These are phyloP conservation scores for Oscheius sp. DNA, from an alignment of 2,888 invertebrate species.

Conservation along the genomic window DNA sequence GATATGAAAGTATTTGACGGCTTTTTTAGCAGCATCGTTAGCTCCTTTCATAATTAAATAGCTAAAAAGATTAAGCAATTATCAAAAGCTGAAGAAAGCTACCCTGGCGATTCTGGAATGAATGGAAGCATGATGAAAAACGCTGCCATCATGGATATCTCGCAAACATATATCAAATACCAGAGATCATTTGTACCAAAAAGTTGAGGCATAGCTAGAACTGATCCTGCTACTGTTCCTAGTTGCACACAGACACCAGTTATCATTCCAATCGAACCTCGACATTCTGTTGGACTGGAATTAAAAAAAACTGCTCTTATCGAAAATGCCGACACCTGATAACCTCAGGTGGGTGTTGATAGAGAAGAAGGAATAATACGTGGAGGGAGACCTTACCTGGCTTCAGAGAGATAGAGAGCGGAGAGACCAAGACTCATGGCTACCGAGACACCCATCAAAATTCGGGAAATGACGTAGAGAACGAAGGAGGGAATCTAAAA, in stretches of 20 bases:
- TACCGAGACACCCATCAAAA: conserved; percentile 59
- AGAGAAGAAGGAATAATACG: not conserved
- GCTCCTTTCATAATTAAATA: conserved; percentile 43
- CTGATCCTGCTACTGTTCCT: conserved; percentile 57
- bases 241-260: conserved; percentile 62
- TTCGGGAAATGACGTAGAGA: conserved; percentile 53
- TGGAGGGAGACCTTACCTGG: conserved; percentile 37
- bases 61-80: conserved; percentile 2
- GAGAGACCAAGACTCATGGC: conserved; percentile 52
- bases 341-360: not conserved
- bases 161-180: conserved; percentile 60
- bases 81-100: not conserved
- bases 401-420: conserved; percentile 51
- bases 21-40: conserved; percentile 37
- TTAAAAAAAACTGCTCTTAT: conserved; percentile 28
- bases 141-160: conserved; percentile 49
- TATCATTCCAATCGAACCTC: conserved; percentile 63
- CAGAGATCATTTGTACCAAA: conserved; percentile 54
- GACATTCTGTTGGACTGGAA: conserved; percentile 59
- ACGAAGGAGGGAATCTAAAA: conserved; percentile 52
- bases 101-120: conserved; percentile 58
- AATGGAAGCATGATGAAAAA: conserved; percentile 43
- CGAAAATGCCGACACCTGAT: no score
- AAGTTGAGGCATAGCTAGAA: conserved; percentile 61
- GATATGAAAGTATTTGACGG: conserved; percentile 52